Evolutionary conservation across 2,888 invertebrate genomes (phyloP).

Genomic region (Agelastica alni): DNA sequence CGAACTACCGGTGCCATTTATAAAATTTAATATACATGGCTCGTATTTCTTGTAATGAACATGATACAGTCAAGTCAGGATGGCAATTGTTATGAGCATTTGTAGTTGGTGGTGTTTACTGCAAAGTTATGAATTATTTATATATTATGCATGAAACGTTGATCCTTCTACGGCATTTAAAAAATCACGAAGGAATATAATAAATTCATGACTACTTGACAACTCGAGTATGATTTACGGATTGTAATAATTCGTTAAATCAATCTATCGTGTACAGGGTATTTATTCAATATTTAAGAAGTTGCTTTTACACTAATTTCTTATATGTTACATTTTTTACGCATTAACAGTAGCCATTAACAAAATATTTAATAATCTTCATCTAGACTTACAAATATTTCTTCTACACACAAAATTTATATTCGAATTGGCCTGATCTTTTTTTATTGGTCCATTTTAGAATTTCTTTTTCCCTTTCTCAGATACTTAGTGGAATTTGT

Average conservation of each 20-base stretch:
- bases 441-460: no score
- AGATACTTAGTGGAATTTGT: no score
- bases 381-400: no score
- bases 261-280: slow-evolving; percentile 3
- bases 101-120: slow-evolving; percentile 30
- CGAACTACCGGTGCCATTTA: slow-evolving; percentile 31
- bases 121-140: slow-evolving; percentile 34
- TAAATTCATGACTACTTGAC: slow-evolving; percentile 17
- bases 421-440: no score
- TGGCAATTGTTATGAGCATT: slow-evolving; percentile 37
- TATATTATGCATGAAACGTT: slow-evolving; percentile 26
- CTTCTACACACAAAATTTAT: no score
- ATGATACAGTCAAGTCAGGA: slow-evolving; percentile 40
- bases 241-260: not conserved
- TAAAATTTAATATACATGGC: slow-evolving; percentile 37
- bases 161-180: slow-evolving; percentile 31
- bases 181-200: slow-evolving; percentile 20
- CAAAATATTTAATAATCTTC: no score
- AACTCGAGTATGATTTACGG: slow-evolving; percentile 14
- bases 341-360: no score
- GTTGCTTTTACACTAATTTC: no score
- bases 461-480: no score
- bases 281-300: no score
- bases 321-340: not conserved
- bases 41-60: slow-evolving; percentile 36